Percentiles rank a stretch among this genome's conserved stretches.
phyloP scores from a whole-genome alignment of 1,140 invertebrate genomes.

The Macrostomum lignano region DNA sequence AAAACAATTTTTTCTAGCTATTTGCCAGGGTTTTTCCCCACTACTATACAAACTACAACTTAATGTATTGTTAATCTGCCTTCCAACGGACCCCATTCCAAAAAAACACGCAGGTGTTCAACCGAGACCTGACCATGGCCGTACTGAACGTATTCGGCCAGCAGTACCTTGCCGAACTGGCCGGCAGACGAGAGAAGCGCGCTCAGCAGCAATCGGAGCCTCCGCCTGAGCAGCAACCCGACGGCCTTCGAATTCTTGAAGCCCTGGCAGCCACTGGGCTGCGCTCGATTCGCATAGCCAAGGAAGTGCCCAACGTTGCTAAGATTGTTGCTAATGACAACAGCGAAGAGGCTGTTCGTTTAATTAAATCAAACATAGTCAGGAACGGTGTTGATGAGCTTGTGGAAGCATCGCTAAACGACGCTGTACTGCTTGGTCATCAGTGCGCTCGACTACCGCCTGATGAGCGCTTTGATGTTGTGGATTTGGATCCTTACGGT shows the following conservation, averaged over 20 bases:
- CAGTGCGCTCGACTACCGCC: no score
- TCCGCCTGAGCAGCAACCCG: neutral
- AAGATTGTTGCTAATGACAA: constrained; percentile 75
- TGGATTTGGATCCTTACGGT: constrained; percentile 92
- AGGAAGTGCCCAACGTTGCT: constrained; percentile 53
- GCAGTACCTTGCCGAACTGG: constrained; percentile 9
- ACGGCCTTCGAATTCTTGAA: constrained; percentile 23
- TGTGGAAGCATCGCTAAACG: constrained; percentile 33
- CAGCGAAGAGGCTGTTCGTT: constrained; percentile 50
- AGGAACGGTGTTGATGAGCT: constrained; percentile 41
- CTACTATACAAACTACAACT: no score
- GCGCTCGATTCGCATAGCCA: constrained; percentile 72
- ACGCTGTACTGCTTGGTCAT: constrained; percentile 22
- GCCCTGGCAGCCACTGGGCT: constrained; percentile 76
- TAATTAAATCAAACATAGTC: constrained; percentile 50
- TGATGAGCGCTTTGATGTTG: constrained; percentile 50
- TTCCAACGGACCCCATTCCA: no score
- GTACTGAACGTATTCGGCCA: constrained; percentile 18
- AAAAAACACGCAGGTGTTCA: no score
- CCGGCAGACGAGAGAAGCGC: constrained; percentile 8
- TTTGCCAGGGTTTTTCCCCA: no score
- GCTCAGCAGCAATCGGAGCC: constrained; percentile 5
- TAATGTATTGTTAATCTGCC: no score
- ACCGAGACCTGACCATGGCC: constrained; percentile 56
- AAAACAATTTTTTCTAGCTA: no score